Evolutionary conservation across 2,888 invertebrate species (phyloP), one percentile per base, ranked within the genome.

Genomic region (Iphiclides podalirius): DNA sequence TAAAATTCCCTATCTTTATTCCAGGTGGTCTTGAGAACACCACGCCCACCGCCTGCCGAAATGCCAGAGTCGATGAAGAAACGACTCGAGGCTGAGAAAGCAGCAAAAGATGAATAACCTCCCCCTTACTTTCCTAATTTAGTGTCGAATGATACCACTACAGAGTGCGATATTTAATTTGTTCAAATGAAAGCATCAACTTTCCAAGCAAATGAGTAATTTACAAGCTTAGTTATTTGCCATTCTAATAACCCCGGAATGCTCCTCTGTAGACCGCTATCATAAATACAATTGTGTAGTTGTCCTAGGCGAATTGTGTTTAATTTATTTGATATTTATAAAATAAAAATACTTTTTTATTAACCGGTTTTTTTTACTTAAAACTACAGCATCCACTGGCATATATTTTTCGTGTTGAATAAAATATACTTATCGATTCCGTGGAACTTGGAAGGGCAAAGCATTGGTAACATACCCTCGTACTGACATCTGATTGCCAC

Each of bases 31-130:
- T 90, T 95, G 56, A 90, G 93, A 58, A 93, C 98, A 90, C 98
- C 98, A 50, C 93, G 98, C 64, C 98, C 98, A 54, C 98, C 98
- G 74, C 97, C 98, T 70, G 96, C 97, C 66, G 94, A 94, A 85
- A 97, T 97, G 97, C 98, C 98, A 17, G 97, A 95, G 75, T 95
- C 95, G n/a, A 90, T 96, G 68, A 95, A 94, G 79, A 91, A 91
- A 82, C 94, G 95, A 60, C 70, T 91, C 16, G 88, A 80, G 52
- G 90, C 82, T 0, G 79, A 81, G 38, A 76, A 67, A 39, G 73
- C 68, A 8, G 63, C 61, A 3, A 75, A 72, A 17, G 39, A 50
- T 31, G 31, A 44, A 12, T 50, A 40, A 50, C 3, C 13, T 33
- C 17, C 9, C 11, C 11, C n/a, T 16, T n/a, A n/a, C 4, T 17